A percentile compares a stretch with the other conserved stretches of the same genome.
These are phyloP conservation scores for Hemichromis elongatus DNA, from an alignment of 2,113 vertebrate genomes.

Conservation along the genomic window DNA sequence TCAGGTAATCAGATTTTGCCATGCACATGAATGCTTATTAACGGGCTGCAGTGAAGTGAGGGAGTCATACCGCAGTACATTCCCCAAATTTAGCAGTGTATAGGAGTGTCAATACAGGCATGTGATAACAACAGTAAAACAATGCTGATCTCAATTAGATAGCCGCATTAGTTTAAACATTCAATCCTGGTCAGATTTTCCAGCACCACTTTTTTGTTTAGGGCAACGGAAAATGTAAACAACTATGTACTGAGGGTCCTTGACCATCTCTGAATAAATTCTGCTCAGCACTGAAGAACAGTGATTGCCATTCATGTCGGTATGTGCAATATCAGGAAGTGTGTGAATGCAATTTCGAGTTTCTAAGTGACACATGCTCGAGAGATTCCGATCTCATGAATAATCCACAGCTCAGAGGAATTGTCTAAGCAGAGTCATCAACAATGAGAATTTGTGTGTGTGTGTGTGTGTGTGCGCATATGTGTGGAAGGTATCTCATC, in stretches of 20 bases:
- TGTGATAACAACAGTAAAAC: constrained; percentile 34
- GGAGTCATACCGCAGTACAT: constrained; percentile 37
- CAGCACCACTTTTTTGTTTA: background rate
- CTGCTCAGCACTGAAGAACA: constrained; percentile 13
- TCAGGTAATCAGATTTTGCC: constrained; percentile 51
- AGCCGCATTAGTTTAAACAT: background rate
- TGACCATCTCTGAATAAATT: constrained; percentile 2
- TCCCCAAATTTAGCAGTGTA: constrained; percentile 42
- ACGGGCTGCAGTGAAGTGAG: constrained; percentile 40
- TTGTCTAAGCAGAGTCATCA: constrained; percentile 12
- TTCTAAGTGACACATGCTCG: background rate
- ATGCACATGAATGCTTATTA: constrained; percentile 44
- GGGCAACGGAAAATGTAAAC: background rate
- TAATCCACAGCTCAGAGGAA: constrained; percentile 22
- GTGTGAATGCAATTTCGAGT: constrained; percentile 20
- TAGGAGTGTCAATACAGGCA: background rate
- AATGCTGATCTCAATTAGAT: background rate
- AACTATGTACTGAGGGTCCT: background rate
- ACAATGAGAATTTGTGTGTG: background rate
- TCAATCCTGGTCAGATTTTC: background rate
- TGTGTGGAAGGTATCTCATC: background rate
- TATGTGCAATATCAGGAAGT: constrained; percentile 11
- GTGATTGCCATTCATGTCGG: constrained; percentile 37
- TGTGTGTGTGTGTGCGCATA: background rate
- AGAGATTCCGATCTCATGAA: constrained; percentile 23